These are phyloP conservation scores for Slavum lentiscoides DNA, from an alignment of 2,888 invertebrate species.

Conservation along the genomic window DNA sequence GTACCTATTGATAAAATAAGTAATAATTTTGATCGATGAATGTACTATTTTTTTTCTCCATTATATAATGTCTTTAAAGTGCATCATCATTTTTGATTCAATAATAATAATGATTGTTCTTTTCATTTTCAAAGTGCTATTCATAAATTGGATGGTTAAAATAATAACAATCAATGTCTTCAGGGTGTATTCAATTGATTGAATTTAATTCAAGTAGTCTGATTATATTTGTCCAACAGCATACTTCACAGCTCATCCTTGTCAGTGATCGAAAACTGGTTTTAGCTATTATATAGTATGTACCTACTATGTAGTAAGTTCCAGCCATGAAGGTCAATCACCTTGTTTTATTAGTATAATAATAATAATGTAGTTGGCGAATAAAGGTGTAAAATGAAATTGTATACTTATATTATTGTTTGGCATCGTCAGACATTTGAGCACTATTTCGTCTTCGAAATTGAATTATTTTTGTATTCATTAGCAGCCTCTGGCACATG, in stretches of 20 bases:
- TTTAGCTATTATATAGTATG: constrained; percentile 44
- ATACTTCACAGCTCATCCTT: constrained; percentile 39
- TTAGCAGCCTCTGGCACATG: neutral
- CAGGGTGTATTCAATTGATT: constrained; percentile 35
- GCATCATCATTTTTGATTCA: neutral
- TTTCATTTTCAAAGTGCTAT: constrained; percentile 23
- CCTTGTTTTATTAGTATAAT: constrained; percentile 46
- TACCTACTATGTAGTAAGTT: constrained; percentile 2
- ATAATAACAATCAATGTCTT: constrained; percentile 35
- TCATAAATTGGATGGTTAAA: constrained; percentile 19
- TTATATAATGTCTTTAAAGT: neutral
- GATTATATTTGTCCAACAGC: constrained; percentile 25
- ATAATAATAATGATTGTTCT: constrained; percentile 22
- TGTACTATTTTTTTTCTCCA: neutral
- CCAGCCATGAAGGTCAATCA: constrained; percentile 42
- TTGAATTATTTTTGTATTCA: constrained; percentile 11
- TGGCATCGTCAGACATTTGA: constrained; percentile 23
- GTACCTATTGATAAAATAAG: too few relatives aligned
- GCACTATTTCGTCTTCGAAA: constrained; percentile 1
- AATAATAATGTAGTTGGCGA: constrained; percentile 34
- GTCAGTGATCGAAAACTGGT: constrained; percentile 43
- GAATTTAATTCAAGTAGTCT: constrained; percentile 21
- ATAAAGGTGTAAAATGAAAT: constrained; percentile 36
- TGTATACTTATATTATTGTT: constrained; percentile 31
- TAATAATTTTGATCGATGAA: neutral